Evolutionary conservation across 2,797 vertebrate species (phyloP), one percentile per base, ranked within the genome.

Genomic region (Megaceryle alcyon): DNA sequence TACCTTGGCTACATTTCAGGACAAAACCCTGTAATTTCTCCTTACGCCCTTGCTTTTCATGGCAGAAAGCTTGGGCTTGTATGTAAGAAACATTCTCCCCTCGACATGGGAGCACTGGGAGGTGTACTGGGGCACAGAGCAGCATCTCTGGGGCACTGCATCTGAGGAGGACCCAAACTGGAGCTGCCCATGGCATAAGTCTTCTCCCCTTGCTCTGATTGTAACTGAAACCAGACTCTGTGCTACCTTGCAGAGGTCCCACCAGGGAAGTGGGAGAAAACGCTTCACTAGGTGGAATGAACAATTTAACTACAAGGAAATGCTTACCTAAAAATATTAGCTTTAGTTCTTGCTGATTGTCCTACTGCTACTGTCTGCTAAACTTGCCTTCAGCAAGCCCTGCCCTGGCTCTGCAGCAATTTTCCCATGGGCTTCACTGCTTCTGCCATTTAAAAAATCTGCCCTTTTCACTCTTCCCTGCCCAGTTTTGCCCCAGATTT

Each of bases 161-260:
- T 33, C 41, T 1, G 4, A 65, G 48, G 12, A 70, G 25, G 21
- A 51, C 7, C 11, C 2, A 2, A 51, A 23, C 31, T 33, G 20
- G 19, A 22, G 70, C 33, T 17, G 7, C 12, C 19, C 0, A 0
- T 29, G 35, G 10, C 15, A 5, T 18, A 44, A 79, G 11, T 29
- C 41, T 86, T 66, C 85, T 59, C 21, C 56, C 20, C 25, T 82
- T 86, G 16, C 18, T 70, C 12, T 22, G 0, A 48, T 13, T 14
- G 6, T 26, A 57, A 8, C 0, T 80, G 48, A 56, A 92, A 70
- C 8, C 14, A 77, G 51, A 51, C 8, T 9, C 7, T 11, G 20
- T 6, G 23, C 28, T 51, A 37, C n/a, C 72, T 76, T n/a, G 10
- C 37, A 44, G 44, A 85, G 14, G 18, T 78, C 20, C 16, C 56